Percentiles rank a stretch among this genome's conserved stretches.
Evolutionary conservation across 2,113 vertebrate genomes (phyloP).

Genomic region (Dasyprocta punctata): DNA sequence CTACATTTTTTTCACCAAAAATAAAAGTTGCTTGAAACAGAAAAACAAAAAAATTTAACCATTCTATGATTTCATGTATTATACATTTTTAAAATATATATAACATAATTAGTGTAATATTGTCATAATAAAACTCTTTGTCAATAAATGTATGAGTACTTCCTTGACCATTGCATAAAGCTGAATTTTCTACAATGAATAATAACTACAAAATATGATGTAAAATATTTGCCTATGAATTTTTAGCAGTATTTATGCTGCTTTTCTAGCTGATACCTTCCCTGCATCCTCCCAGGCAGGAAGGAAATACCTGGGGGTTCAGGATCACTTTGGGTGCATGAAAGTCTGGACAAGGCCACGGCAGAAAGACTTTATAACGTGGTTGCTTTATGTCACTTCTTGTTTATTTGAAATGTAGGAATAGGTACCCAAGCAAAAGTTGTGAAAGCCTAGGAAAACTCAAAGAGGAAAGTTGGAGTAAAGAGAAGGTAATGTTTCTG

Average conservation of each 20-base stretch:
- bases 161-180: conserved; percentile 54
- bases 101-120: conserved; percentile 12
- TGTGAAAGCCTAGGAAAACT: background rate
- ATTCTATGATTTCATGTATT: conserved; percentile 43
- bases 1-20: conserved; percentile 66
- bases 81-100: conserved; percentile 30
- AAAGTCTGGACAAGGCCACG: background rate
- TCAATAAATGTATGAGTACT: conserved; percentile 70
- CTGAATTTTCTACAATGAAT: conserved; percentile 31
- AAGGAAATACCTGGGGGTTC: background rate
- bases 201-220: background rate
- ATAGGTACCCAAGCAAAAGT: background rate
- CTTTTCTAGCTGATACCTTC: background rate
- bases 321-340: background rate
- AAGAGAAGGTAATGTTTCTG: background rate
- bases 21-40: conserved; percentile 60
- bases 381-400: background rate
- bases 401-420: background rate
- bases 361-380: background rate
- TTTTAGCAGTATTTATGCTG: background rate
- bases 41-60: conserved; percentile 6
- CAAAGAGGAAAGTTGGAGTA: background rate
- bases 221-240: background rate
- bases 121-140: conserved; percentile 68
- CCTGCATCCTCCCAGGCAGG: background rate